Evolutionary conservation across 2,113 vertebrate genomes (phyloP).

Genomic region (Callopanchax toddi): DNA sequence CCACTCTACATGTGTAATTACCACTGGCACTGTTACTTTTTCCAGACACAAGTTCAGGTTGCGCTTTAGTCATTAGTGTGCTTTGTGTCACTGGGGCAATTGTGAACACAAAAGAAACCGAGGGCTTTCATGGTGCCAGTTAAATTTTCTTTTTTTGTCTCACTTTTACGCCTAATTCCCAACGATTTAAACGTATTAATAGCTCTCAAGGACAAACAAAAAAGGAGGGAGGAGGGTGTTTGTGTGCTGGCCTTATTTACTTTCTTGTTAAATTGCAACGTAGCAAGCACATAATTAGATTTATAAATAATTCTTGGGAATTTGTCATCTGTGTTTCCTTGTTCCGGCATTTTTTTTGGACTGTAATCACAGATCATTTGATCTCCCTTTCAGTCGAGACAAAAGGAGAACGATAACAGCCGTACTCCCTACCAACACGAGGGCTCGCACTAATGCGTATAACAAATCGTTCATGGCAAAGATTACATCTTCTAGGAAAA

Average conservation of each 20-base stretch:
- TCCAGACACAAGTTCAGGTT: conserved; percentile 65
- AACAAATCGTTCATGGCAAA: conserved; percentile 63
- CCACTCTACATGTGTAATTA: conserved; percentile 78
- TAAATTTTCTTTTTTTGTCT: conserved; percentile 73
- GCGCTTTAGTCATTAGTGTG: conserved; percentile 71
- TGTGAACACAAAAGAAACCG: conserved; percentile 70
- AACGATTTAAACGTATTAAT: conserved; percentile 74
- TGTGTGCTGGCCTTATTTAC: conserved; percentile 61
- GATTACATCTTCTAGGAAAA: conserved; percentile 75
- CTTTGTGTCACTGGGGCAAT: conserved; percentile 62
- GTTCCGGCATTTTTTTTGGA: conserved; percentile 48
- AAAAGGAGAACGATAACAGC: conserved; percentile 65
- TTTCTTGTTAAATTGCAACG: conserved; percentile 59
- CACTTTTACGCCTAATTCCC: conserved; percentile 56
- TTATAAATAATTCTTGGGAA: conserved; percentile 71
- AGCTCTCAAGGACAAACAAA: conserved; percentile 77
- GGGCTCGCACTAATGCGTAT: conserved; percentile 63
- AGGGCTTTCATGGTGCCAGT: conserved; percentile 45
- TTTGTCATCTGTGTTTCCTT: conserved; percentile 67
- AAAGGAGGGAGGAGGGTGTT: too few relatives aligned
- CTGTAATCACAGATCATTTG: conserved; percentile 72
- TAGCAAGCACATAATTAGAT: conserved; percentile 72
- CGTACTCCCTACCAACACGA: conserved; percentile 45
- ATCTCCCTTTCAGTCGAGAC: conserved; percentile 70
- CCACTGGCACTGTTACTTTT: conserved; percentile 74